Conservation (phyloP, 2,113 vertebrate genomes). For the Oxyura jamaicensis region DNA sequence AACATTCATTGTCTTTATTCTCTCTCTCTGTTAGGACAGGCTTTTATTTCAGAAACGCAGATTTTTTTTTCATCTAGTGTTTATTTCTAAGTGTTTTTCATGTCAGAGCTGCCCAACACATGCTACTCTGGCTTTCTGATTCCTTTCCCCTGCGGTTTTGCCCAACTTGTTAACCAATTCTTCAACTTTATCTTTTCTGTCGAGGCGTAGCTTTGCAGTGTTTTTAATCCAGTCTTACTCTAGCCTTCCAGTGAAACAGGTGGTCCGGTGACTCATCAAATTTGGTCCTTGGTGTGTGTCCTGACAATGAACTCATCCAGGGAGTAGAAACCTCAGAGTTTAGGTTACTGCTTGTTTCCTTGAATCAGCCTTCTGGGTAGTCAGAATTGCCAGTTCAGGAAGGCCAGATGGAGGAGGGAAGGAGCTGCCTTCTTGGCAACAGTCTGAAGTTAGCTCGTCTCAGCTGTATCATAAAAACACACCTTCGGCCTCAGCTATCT, state of each 20-base stretch:
- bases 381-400: not conserved
- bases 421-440: conserved; percentile 44
- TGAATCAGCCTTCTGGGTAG: not conserved
- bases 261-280: not conserved
- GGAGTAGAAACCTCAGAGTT: not conserved
- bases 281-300: not conserved
- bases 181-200: not conserved
- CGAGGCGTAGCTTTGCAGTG: not conserved
- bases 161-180: not conserved
- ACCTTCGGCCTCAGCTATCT: conserved; percentile 9
- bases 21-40: not conserved
- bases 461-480: not conserved
- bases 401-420: not conserved
- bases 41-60: not conserved
- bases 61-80: not conserved
- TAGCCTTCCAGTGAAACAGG: not conserved
- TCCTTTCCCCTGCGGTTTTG: not conserved
- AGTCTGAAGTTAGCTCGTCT: not conserved
- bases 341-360: not conserved
- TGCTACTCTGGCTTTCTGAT: not conserved
- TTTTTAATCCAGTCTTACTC: not conserved
- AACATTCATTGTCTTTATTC: not conserved
- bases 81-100: not conserved
- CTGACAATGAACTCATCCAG: not conserved
- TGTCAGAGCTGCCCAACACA: not conserved